phyloP scores from a whole-genome alignment of 2,113 vertebrate species.

The Todiramphus chloris region DNA sequence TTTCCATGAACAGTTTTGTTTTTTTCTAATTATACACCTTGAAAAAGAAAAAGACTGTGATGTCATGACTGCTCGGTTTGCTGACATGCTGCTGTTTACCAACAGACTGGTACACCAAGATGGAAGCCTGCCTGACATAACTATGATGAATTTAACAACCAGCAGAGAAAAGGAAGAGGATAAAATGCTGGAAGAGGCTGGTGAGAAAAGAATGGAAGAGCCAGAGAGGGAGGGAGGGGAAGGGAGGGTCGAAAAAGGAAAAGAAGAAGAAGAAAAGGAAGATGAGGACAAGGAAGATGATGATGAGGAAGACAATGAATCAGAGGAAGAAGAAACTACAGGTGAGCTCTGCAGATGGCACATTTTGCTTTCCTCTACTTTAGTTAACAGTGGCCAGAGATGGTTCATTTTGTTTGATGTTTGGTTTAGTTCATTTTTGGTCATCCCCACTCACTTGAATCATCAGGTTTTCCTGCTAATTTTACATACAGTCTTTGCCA shows the following conservation, averaged over 20 bases:
- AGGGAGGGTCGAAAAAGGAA: conserved; percentile 46
- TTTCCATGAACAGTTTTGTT: conserved; percentile 28
- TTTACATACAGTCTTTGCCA: not conserved
- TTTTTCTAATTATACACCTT: conserved; percentile 26
- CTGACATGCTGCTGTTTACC: conserved; percentile 57
- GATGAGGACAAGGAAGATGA: conserved; percentile 70
- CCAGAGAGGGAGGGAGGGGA: conserved; percentile 65
- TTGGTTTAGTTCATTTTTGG: not conserved
- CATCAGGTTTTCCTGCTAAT: not conserved
- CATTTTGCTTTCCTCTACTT: not conserved
- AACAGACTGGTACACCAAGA: conserved; percentile 91
- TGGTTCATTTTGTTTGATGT: not conserved
- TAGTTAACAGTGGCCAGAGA: not conserved
- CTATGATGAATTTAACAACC: conserved; percentile 86
- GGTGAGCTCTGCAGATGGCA: conserved; percentile 71
- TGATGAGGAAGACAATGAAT: conserved; percentile 74
- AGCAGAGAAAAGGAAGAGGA: conserved; percentile 74
- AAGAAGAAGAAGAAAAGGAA: conserved; percentile 70
- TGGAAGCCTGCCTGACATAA: conserved; percentile 92
- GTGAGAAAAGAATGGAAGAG: conserved; percentile 69
- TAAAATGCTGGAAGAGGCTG: conserved; percentile 64
- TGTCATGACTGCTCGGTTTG: not conserved
- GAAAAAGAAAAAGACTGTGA: not conserved
- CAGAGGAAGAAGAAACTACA: conserved; percentile 85
- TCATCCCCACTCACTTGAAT: not conserved